phyloP scores from a whole-genome alignment of 2,888 invertebrate genomes.

The Callyntrura sp. region DNA sequence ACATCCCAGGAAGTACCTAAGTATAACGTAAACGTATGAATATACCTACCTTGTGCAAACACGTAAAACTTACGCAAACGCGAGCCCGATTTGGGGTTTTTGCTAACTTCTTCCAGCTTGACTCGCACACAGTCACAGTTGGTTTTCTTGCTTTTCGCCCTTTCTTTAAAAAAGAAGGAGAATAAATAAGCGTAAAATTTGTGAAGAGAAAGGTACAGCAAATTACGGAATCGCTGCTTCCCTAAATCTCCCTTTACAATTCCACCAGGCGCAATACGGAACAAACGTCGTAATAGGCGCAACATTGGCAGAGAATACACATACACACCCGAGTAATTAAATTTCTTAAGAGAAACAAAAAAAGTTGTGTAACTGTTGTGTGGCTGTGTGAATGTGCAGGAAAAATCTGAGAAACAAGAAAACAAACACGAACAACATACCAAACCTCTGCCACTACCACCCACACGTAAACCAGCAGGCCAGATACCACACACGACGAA shows the following conservation, averaged over 20 bases:
- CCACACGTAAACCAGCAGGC: neutral
- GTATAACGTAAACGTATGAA: too few relatives aligned
- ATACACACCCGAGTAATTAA: slow-evolving; percentile 64
- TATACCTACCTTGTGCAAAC: too few relatives aligned
- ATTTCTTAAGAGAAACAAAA: slow-evolving; percentile 18
- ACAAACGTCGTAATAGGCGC: neutral
- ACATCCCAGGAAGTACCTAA: too few relatives aligned
- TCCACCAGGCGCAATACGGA: too few relatives aligned
- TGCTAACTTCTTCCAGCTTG: too few relatives aligned
- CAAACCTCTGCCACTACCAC: slow-evolving; percentile 5
- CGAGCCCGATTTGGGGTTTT: too few relatives aligned
- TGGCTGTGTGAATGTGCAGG: neutral
- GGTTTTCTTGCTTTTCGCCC: too few relatives aligned
- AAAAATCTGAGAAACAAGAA: slow-evolving; percentile 18
- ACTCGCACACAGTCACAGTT: too few relatives aligned
- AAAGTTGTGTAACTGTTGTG: slow-evolving; percentile 31
- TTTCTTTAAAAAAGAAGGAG: too few relatives aligned
- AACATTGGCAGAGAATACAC: neutral
- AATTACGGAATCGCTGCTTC: neutral
- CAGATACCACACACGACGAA: slow-evolving; percentile 28
- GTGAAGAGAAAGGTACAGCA: neutral
- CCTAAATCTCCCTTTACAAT: neutral
- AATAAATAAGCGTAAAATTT: neutral
- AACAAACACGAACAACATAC: slow-evolving; percentile 12
- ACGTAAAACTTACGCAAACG: too few relatives aligned